Base-by-base conservation (phyloP, 2,888 invertebrate genomes). In the Tuberolachnus salignus region DNA sequence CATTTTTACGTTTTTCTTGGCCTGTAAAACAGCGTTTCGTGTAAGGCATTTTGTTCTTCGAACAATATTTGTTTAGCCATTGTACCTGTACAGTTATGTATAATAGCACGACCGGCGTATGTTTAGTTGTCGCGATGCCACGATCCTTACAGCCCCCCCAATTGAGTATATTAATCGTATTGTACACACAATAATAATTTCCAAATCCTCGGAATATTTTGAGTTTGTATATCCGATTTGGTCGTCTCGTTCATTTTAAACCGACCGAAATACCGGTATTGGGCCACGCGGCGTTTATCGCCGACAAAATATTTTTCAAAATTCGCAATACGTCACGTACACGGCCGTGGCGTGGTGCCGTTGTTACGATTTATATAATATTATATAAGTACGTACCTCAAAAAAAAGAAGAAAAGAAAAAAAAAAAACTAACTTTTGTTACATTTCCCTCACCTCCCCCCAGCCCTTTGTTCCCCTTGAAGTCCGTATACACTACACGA, bases 261-360 rank as follows among this genome's bases (percentile, higher is more conserved):
- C 1, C 19, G n/a, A n/a, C n/a, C 59, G 9, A 34, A 26, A 59
- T 13, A 59, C 26, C 34, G n/a, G 53, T 53, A 10, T 46, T 13
- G 10, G 46, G 34, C 34, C n/a, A 57, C 34, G 42, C 72, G 49
- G n/a, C 59, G 59, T 71, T 71, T 59, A 59, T 44, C 34, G 34
- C 44, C 42, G 70, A 53, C 70, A 42, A 23, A 23, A 59, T 59
- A 71, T 71, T 57, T 71, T 71, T 46, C 42, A 23, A 14, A 71
- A 57, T 71, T 46, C 23, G 59, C 44, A 46, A 59, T 71, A 71
- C 46, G 63, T 23, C 63, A 73, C 73, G 61, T 63, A 51, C 63
- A 21, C 10, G 13, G 21, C 26, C 21, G 23, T 16, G 57, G 19
- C 16, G 8, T 53, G 13, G 21, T 26, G 44, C 46, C 16, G 57